A percentile compares a stretch with the other conserved stretches of the same genome.
Conservation (phyloP, 2,113 vertebrate genomes). For the Sinocyclocheilus maitianheensis region DNA sequence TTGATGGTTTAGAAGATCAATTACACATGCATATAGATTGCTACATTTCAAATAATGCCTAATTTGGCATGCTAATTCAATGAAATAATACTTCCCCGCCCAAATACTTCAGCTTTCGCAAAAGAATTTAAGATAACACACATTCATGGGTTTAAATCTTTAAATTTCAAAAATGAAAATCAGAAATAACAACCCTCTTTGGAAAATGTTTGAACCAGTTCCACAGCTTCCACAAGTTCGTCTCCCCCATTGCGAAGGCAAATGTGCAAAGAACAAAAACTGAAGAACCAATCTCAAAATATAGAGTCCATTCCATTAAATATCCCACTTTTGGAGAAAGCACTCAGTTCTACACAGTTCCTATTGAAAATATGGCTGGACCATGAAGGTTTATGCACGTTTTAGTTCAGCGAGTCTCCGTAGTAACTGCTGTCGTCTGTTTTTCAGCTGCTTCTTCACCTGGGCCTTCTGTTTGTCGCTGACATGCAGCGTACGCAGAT, state of each 20-base stretch:
- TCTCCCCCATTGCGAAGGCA: constrained; percentile 67
- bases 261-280: constrained; percentile 76
- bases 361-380: constrained; percentile 11
- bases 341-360: neutral
- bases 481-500: constrained; percentile 84
- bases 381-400: constrained; percentile 73
- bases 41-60: constrained; percentile 52
- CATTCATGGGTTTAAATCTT: constrained; percentile 10
- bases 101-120: constrained; percentile 9
- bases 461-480: constrained; percentile 82
- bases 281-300: constrained; percentile 46
- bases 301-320: constrained; percentile 56
- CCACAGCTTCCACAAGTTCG: constrained; percentile 46
- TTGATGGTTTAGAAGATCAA: constrained; percentile 11
- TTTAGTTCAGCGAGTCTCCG: constrained; percentile 86
- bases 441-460: constrained; percentile 87
- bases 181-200: constrained; percentile 31
- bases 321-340: neutral
- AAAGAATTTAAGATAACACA: constrained; percentile 13
- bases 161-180: neutral
- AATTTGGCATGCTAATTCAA: constrained; percentile 51
- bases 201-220: constrained; percentile 44
- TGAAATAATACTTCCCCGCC: neutral
- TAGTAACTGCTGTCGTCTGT: constrained; percentile 83
- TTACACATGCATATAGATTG: constrained; percentile 52